These are phyloP conservation scores for Paracyclopina nana DNA, from an alignment of 1,140 invertebrate species.

Conservation along the genomic window DNA sequence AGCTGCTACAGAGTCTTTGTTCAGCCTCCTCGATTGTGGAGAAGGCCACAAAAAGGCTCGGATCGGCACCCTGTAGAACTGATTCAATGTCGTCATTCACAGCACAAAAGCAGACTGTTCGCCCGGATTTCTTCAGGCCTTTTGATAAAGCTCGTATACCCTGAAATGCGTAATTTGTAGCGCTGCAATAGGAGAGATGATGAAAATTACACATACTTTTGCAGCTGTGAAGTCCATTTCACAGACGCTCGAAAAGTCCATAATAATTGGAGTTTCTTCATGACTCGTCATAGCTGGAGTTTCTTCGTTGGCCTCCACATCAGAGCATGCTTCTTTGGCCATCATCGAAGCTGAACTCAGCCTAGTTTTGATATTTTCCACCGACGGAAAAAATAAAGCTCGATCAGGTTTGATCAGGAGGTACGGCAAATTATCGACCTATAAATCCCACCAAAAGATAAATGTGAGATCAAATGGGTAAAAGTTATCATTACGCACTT, in stretches of 20 bases:
- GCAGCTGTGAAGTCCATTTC: background rate
- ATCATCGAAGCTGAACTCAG: background rate
- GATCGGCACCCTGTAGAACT: background rate
- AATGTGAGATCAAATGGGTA: background rate
- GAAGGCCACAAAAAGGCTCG: background rate
- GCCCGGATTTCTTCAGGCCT: background rate
- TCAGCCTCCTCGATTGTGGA: background rate
- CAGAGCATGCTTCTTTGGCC: no score
- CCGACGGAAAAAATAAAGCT: conserved; percentile 2
- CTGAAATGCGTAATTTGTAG: background rate
- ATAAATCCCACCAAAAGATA: background rate
- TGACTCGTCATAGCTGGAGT: background rate
- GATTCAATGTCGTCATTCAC: background rate
- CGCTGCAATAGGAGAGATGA: background rate
- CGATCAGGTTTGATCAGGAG: background rate
- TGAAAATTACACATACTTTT: background rate
- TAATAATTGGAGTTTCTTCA: background rate
- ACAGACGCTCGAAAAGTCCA: background rate
- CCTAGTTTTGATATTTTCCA: conserved; percentile 7
- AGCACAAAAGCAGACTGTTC: background rate
- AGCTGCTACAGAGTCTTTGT: background rate
- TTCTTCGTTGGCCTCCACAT: no score
- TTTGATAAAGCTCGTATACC: background rate
- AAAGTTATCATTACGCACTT: background rate
- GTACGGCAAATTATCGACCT: background rate